These are phyloP conservation scores for Anser brachyrhynchus DNA, from an alignment of 2,113 vertebrate species.

Conservation along the genomic window DNA sequence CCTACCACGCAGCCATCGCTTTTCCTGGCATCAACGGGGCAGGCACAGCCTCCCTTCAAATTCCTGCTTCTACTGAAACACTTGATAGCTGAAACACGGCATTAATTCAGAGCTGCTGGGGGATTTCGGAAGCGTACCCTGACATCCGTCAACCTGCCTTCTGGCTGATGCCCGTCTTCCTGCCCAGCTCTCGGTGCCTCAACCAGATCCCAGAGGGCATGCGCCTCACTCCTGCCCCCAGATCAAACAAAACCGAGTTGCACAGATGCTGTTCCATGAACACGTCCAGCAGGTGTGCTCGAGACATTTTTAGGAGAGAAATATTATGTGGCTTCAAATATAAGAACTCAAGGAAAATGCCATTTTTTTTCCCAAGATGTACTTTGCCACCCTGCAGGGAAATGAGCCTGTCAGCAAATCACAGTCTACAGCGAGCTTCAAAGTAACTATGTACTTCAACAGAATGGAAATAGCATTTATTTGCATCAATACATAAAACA, in stretches of 20 bases:
- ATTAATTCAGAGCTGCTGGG: not conserved
- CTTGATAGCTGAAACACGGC: not conserved
- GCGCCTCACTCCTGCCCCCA: not conserved
- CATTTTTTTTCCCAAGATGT: not conserved
- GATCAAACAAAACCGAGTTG: constrained; percentile 10
- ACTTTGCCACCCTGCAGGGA: not conserved
- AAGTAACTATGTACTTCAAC: not conserved
- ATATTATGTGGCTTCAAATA: constrained; percentile 25
- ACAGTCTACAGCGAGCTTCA: not conserved
- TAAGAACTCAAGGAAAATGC: constrained; percentile 1
- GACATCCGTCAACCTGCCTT: not conserved
- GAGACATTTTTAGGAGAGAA: constrained; percentile 33
- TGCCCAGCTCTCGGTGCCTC: not conserved
- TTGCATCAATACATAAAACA: constrained; percentile 29
- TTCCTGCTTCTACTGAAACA: accelerated
- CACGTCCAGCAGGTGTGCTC: not conserved
- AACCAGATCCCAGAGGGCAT: not conserved
- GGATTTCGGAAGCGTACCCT: not conserved
- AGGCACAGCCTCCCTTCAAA: not conserved
- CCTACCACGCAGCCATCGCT: accelerated
- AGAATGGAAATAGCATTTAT: not conserved
- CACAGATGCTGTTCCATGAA: constrained; percentile 41
- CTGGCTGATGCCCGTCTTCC: not conserved
- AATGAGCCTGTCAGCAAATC: not conserved
- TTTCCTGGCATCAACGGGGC: not conserved